Percentiles rank a stretch among this genome's conserved stretches.
phyloP scores from a whole-genome alignment of 2,797 vertebrate genomes.

The Typhlichthys eigenmanni region DNA sequence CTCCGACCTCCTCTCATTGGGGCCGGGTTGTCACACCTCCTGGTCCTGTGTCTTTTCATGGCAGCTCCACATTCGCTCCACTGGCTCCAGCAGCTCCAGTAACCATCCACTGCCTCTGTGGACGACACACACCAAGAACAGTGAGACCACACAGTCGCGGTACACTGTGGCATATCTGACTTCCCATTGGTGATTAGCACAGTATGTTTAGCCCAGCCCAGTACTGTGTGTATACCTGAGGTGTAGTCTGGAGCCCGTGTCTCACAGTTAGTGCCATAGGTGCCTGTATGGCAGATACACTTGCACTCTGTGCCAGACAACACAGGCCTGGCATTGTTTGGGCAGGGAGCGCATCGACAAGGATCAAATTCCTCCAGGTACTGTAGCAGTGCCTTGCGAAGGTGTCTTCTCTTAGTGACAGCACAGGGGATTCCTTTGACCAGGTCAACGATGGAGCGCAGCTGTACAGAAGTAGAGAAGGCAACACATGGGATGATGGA shows the following conservation, averaged over 20 bases:
- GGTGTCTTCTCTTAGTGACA: slow-evolving; percentile 82
- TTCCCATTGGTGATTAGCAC: too few relatives aligned
- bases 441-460: slow-evolving; percentile 81
- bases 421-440: slow-evolving; percentile 87
- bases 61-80: slow-evolving; percentile 82
- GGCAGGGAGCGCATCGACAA: slow-evolving; percentile 86
- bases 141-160: not conserved
- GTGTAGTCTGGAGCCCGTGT: slow-evolving; percentile 76
- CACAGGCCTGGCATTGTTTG: slow-evolving; percentile 81
- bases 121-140: slow-evolving; percentile 11
- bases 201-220: too few relatives aligned
- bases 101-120: slow-evolving; percentile 84
- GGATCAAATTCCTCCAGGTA: slow-evolving; percentile 81
- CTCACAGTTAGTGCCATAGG: slow-evolving; percentile 86
- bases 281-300: slow-evolving; percentile 87
- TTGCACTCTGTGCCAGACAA: slow-evolving; percentile 85
- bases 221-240: slow-evolving; percentile 68
- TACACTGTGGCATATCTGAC: not conserved
- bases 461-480: slow-evolving; percentile 61
- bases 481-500: not conserved
- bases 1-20: slow-evolving; percentile 76
- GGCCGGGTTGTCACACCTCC: slow-evolving; percentile 84
- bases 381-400: slow-evolving; percentile 82
- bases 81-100: slow-evolving; percentile 89
- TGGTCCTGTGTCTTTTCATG: slow-evolving; percentile 77